Evolutionary conservation across 2,888 invertebrate species (phyloP).

Genomic region (Lasioglossum figueresi): DNA sequence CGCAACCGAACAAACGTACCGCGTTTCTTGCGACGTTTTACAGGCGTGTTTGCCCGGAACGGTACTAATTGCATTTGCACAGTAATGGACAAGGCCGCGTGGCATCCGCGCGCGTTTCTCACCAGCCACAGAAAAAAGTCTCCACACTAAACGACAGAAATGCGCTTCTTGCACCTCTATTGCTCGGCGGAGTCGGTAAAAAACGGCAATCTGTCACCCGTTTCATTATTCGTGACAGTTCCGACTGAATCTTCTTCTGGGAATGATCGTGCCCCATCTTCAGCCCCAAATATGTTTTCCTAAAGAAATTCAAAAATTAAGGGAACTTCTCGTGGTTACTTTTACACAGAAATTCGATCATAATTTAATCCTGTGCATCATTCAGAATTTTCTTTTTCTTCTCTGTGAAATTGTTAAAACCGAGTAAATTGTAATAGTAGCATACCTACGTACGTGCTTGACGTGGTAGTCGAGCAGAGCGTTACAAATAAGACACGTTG

Average conservation of each 20-base stretch:
- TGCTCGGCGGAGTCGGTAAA: neutral
- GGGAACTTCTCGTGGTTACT: neutral
- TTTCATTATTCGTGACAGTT: conserved; percentile 4
- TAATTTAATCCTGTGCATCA: no score
- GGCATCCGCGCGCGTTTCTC: conserved; percentile 61
- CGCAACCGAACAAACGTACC: conserved; percentile 55
- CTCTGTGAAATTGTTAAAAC: neutral
- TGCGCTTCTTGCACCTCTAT: conserved; percentile 47
- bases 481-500: no score
- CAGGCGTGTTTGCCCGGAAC: conserved; percentile 63
- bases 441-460: no score
- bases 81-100: conserved; percentile 76
- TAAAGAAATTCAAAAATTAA: neutral
- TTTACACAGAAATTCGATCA: neutral
- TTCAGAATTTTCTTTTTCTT: neutral
- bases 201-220: neutral
- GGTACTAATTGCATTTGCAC: conserved; percentile 80
- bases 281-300: neutral
- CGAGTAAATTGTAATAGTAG: no score
- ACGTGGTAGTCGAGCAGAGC: no score
- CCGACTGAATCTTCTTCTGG: neutral
- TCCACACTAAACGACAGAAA: conserved; percentile 38
- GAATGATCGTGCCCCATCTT: neutral
- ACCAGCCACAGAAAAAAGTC: conserved; percentile 43
- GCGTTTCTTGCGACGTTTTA: conserved; percentile 60